Evolutionary conservation across 2,797 vertebrate genomes (phyloP), one percentile per base, ranked within the genome.

Genomic region (Phalanger gymnotis): DNA sequence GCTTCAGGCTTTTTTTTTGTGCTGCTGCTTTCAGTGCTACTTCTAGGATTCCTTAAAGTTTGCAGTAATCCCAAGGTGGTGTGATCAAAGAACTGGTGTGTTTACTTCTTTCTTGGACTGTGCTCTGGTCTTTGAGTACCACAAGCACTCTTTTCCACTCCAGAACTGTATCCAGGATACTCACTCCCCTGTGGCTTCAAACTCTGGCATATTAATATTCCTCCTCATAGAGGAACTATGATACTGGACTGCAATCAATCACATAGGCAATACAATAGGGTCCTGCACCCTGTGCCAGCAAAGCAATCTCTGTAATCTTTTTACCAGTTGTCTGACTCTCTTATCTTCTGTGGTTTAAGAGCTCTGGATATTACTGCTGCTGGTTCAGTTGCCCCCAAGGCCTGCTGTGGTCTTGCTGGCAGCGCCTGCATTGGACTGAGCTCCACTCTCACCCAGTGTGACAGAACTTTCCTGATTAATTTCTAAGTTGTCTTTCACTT

Each of bases 181-280:
- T 28, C 31, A 61, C 34, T 66, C 61, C 13, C 31, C 31, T 34
- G 12, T 34, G 12, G 31, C 58, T n/a, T 1, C 31, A 66, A n/a
- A 0, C 34, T 31, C 4, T n/a, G 34, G 0, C 4, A 34, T 66
- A 3, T 30, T n/a, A n/a, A 66, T 66, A 0, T 2, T 58, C 9
- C 14, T 66, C 4, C 61, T 66, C 5, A 16, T 12, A 16, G 1
- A 34, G 14, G 34, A 66, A 34, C 13, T n/a, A 14, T 58, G 57
- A 58, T 11, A 58, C 10, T n/a, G 4, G 30, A 14, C 14, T 16
- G 34, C 3, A 61, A 66, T 1, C 14, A 0, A 4, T 1, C 14
- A 66, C 6, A n/a, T 16, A 4, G 13, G 5, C 14, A 16, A n/a
- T 66, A 4, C 34, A 66, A 66, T 16, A n/a, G 31, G 16, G 61